Base-by-base conservation (phyloP, 2,888 invertebrate genomes). In the Steromphala cineraria region DNA sequence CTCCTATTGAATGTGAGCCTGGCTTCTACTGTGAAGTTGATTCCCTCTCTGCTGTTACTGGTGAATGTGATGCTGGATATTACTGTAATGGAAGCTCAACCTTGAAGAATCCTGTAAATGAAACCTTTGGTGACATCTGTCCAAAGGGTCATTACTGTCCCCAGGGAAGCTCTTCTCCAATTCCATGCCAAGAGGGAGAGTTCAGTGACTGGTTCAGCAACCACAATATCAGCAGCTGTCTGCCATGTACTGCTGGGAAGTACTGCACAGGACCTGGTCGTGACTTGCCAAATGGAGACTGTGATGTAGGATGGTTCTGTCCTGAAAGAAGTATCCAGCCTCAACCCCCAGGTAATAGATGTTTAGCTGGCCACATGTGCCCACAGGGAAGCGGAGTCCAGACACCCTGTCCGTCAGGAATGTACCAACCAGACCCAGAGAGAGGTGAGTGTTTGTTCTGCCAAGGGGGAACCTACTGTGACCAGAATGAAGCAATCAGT, bases 91-190 rank as follows among this genome's bases (percentile, higher is more conserved):
- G 88, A 52, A 88, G 87, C 67, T 87, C 92, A 7, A 90, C 90
- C 24, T 83, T 92, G 67, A 86, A 87, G 21, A 91, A 91, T 78
- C 92, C 92, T 5, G 89, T 91, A 19, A 90, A 90, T 86, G 92
- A 92, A 62, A 89, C 90, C 7, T 91, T 89, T 79, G 92, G 92
- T 31, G 92, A 92, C 80, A 87, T 91, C 53, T 93, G 93, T 84
- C 92, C 92, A 0, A 89, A 90, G 80, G 93, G 93, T 21, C 89
- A 91, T 80, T 93, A 91, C 82, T 93, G 93, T 82, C 91, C 91
- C 15, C 75, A 80, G 17, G 91, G 87, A 4, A 92, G 91, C 74
- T 79, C 88, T 5, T 83, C 85, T 21, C 87, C 92, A 4, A 85
- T 84, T 36, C 82, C 91, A n/a, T 93, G 93, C 75, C 84, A 85